Evolutionary conservation across 2,888 invertebrate species (phyloP).

Genomic region (Eubasilissa splendida): DNA sequence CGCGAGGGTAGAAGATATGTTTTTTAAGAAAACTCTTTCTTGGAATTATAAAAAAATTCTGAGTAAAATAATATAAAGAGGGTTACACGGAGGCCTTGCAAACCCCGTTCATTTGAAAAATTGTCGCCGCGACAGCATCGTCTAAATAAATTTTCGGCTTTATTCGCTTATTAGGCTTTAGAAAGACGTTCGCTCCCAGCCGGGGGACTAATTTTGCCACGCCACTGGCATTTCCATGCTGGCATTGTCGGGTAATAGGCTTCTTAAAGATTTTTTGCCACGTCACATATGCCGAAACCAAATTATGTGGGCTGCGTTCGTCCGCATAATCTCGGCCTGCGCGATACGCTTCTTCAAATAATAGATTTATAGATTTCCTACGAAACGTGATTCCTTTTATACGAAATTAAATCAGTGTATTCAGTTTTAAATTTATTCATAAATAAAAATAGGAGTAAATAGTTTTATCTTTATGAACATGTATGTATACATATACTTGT

Average conservation of each 20-base stretch:
- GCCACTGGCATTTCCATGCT: constrained; percentile 10
- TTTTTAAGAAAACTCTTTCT: no score
- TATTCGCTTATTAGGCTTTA: constrained; percentile 37
- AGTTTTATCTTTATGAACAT: no score
- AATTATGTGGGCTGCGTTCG: neutral
- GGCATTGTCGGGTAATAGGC: neutral
- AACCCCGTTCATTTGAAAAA: constrained; percentile 13
- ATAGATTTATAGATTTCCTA: neutral
- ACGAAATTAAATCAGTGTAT: neutral
- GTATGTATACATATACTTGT: no score
- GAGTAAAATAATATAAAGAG: constrained; percentile 1
- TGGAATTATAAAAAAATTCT: no score
- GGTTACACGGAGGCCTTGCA: neutral
- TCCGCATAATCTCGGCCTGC: neutral
- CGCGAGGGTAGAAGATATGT: no score
- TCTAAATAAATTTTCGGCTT: constrained; percentile 30
- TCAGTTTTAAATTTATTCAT: no score
- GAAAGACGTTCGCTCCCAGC: constrained; percentile 14
- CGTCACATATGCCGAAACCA: constrained; percentile 11
- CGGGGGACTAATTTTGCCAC: constrained; percentile 4
- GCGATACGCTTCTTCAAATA: neutral
- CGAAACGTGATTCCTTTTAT: neutral
- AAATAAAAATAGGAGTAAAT: no score
- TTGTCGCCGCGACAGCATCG: constrained; percentile 9
- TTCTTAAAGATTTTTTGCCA: constrained; percentile 27